Evolutionary conservation across 1,140 invertebrate genomes (phyloP), one percentile per base, ranked within the genome.

Genomic region (Myzus persicae): DNA sequence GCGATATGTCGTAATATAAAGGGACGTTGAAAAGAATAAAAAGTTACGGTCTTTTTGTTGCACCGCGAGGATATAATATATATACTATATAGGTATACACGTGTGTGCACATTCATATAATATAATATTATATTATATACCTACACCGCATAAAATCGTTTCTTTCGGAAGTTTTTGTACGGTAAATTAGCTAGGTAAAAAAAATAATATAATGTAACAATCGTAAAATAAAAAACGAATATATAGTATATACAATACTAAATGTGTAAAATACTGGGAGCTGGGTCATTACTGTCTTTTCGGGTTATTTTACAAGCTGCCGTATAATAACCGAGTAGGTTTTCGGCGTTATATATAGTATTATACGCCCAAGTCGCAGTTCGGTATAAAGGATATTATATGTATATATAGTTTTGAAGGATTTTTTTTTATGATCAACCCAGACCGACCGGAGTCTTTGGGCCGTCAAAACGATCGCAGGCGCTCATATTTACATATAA

Each of bases 251-350:
- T 51, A 84, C 22, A 31, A 84, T 84, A 84, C 51, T 93, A 93
- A 84, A 93, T 51, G 81, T 40, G 91, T 93, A 93, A 93, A 85
- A 93, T 93, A 93, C 91, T 93, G 46, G 91, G 81, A 93, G 91
- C 91, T 48, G 81, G 76, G 91, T 84, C 81, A 93, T 93, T 93
- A 93, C 91, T 93, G 91, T 93, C 91, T 93, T 92, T 93, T 93
- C 91, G 91, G 91, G 91, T 93, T 93, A 84, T 93, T 93, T 93
- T 93, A 93, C 91, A 93, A 93, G 91, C 76, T 93, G 91, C 91
- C 48, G 91, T 93, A 93, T 93, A 93, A 93, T 84, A 93, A 85
- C 91, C 91, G 81, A 85, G 81, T 85, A 84, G 36, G 44, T 93
- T 93, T 92, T 92, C 91, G 91, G 91, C 91, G 44, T 92, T 40